Base-by-base conservation (phyloP, 2,888 invertebrate species). In the Drosophila parthenogenetica region DNA sequence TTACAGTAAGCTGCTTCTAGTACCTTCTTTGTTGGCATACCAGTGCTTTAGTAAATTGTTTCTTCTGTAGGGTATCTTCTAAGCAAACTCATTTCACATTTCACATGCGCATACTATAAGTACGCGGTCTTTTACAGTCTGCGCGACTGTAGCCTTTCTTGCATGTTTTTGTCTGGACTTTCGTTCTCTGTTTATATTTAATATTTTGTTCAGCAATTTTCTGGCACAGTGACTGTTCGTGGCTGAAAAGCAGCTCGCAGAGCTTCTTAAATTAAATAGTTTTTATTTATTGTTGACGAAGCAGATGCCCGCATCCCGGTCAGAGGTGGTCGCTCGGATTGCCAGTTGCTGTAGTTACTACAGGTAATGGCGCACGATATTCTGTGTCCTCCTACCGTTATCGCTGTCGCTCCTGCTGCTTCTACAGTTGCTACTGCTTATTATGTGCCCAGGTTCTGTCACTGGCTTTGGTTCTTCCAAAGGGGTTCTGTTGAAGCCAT, bases 221-320 rank as follows among this genome's bases (percentile, higher is more conserved):
- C 57, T 37, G 53, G 51, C 69, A 45, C 55, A 48, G 39, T 5
- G 45, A 68, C 62, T 49, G 53, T 66, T 64, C 70, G 69, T 67
- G 57, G 59, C 63, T 48, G 57, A 19, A 17, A 39, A 53, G 57
- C 58, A 76, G 77, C 71, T 49, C 61, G 19, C 60, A 67, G 79
- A 49, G 70, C 72, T 71, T 69, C 68, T 88, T 77, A 89, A 89
- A 90, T 89, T 89, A 90, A 90, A 89, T 89, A 90, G 89, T 90
- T 90, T 89, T 90, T 90, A 85, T 90, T 90, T 89, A 89, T 87
- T 80, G 82, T 76, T 64, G 68, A 79, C 79, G 64, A 73, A 69
- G 64, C 60, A 67, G 65, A 69, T 71, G 72, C 69, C 55, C 59
- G 53, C 59, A 49, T 35, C 35, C 8, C 57, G 32, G 54, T 32